Conservation (phyloP, 2,888 invertebrate genomes). For the Panzeria rudis region DNA sequence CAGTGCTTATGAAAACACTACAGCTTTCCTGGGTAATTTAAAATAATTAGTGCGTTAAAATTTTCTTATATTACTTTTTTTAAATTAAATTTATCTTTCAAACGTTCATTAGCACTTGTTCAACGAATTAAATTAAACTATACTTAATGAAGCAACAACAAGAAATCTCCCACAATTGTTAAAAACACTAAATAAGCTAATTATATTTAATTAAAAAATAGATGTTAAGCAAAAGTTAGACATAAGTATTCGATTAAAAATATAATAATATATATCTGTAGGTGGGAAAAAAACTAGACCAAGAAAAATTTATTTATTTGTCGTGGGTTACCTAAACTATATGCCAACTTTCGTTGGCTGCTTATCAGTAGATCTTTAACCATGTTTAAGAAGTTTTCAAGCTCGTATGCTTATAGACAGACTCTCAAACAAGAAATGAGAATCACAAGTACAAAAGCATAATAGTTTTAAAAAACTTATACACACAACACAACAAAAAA, state of each 20-base stretch:
- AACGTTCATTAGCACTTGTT: conserved; percentile 62
- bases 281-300: background rate
- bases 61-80: background rate
- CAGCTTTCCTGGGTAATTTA: background rate
- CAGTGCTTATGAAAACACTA: too few relatives aligned
- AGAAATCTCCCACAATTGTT: conserved; percentile 72
- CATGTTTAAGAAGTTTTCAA: too few relatives aligned
- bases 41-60: background rate
- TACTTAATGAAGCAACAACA: conserved; percentile 40
- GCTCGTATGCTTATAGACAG: too few relatives aligned
- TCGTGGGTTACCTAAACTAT: too few relatives aligned
- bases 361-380: too few relatives aligned
- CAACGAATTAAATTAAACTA: conserved; percentile 65
- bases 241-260: conserved; percentile 15
- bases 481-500: too few relatives aligned
- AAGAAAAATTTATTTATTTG: background rate
- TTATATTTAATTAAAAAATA: conserved; percentile 20
- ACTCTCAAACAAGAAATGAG: too few relatives aligned
- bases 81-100: conserved; percentile 10
- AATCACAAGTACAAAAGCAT: too few relatives aligned
- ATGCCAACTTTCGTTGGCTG: too few relatives aligned
- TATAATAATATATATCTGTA: conserved; percentile 24
- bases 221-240: conserved; percentile 1
- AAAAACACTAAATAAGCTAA: conserved; percentile 65
- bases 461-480: too few relatives aligned